Conservation (phyloP, 2,113 vertebrate species). For the Calonectris borealis region DNA sequence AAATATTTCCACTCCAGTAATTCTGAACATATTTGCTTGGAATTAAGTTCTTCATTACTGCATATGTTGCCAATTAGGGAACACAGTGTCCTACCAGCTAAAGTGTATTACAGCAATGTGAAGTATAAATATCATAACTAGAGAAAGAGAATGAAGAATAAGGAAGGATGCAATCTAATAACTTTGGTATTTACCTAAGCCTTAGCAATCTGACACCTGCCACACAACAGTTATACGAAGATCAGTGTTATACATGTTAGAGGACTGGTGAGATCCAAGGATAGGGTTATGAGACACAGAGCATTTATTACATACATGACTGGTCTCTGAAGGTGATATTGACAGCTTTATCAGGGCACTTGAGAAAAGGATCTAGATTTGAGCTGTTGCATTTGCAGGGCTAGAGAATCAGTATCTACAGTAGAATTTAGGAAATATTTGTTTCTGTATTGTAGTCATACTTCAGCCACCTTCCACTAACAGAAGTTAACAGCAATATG, state of each 20-base stretch:
- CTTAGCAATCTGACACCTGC: background rate
- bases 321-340: background rate
- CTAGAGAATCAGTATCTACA: background rate
- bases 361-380: background rate
- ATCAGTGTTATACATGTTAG: background rate
- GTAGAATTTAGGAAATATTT: background rate
- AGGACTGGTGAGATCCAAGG: background rate
- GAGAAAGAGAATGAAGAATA: background rate
- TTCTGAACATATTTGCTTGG: background rate
- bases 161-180: background rate
- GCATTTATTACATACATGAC: background rate
- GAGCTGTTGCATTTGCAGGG: background rate
- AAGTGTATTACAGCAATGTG: background rate
- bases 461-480: background rate
- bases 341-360: background rate
- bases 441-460: background rate
- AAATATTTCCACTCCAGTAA: background rate
- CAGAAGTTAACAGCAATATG: background rate
- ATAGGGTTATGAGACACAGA: background rate
- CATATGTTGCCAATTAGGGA: background rate
- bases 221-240: accelerated
- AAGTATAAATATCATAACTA: background rate
- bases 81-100: background rate
- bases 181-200: background rate
- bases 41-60: background rate